Conservation (phyloP, 2,113 vertebrate species). For the Natator depressus region DNA sequence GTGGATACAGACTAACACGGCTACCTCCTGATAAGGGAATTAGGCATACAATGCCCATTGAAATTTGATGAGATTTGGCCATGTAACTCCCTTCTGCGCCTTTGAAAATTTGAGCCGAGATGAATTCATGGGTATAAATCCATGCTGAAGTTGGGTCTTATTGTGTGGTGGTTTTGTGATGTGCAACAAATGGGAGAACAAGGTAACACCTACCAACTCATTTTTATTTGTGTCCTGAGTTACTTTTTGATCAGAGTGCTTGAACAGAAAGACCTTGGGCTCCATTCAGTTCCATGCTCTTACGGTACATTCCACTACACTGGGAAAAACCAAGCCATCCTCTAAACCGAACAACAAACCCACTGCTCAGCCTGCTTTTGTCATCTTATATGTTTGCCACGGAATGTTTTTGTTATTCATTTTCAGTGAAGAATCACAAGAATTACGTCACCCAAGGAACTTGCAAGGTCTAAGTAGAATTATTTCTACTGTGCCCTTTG, state of each 20-base stretch:
- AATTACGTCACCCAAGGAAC: neutral
- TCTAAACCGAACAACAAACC: neutral
- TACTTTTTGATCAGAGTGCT: neutral
- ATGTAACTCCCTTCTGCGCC: neutral
- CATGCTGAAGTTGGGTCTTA: neutral
- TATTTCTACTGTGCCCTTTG: constrained; percentile 25
- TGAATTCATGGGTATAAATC: neutral
- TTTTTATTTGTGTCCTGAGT: neutral
- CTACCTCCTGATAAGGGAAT: too few species aligned
- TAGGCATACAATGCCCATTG: too few species aligned
- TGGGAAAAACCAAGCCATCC: neutral
- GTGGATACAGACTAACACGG: too few species aligned
- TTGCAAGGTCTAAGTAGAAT: neutral
- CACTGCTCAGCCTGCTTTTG: fast-evolving
- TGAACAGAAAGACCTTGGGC: neutral
- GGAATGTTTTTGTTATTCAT: neutral
- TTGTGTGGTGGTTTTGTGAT: neutral
- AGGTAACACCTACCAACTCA: neutral
- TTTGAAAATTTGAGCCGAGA: neutral
- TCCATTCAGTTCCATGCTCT: neutral
- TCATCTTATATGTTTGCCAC: fast-evolving
- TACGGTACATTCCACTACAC: fast-evolving
- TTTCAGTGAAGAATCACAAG: neutral
- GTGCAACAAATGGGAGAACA: neutral
- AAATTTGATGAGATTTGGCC: neutral